Evolutionary conservation across 2,888 invertebrate species (phyloP).

Genomic region (Microdon myrmicae): DNA sequence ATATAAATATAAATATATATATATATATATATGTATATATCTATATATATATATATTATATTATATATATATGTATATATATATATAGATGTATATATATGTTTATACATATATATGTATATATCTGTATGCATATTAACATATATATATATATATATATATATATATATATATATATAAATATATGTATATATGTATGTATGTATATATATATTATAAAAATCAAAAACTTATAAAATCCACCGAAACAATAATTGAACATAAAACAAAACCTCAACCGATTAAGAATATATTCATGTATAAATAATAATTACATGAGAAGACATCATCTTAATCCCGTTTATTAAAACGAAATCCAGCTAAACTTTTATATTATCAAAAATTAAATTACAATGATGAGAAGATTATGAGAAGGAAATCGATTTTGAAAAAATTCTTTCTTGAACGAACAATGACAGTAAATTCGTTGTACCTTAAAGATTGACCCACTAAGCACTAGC

Average conservation of each 20-base stretch:
- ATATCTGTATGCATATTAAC: constrained; percentile 19
- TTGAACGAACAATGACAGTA: too few relatives aligned
- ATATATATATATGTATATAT: constrained; percentile 26
- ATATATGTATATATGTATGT: constrained; percentile 10
- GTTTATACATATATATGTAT: constrained; percentile 10
- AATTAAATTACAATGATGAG: too few relatives aligned
- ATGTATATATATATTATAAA: constrained; percentile 33
- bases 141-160: too few relatives aligned
- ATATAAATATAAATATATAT: background rate
- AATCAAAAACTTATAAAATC: constrained; percentile 47
- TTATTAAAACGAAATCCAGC: too few relatives aligned
- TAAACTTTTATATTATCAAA: too few relatives aligned
- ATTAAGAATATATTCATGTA: too few relatives aligned
- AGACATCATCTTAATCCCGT: too few relatives aligned
- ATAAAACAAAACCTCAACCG: constrained; percentile 12
- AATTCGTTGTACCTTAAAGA: too few relatives aligned
- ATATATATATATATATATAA: constrained; percentile 3
- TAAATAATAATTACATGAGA: too few relatives aligned
- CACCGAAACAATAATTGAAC: constrained; percentile 38
- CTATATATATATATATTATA: background rate
- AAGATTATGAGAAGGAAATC: too few relatives aligned
- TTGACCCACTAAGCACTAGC: too few relatives aligned
- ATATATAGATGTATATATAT: constrained; percentile 2
- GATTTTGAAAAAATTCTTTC: too few relatives aligned
- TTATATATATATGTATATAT: background rate